Percentiles rank a stretch among this genome's conserved stretches.
Evolutionary conservation across 2,888 invertebrate species (phyloP).

Genomic region (Electrophaes corylata): DNA sequence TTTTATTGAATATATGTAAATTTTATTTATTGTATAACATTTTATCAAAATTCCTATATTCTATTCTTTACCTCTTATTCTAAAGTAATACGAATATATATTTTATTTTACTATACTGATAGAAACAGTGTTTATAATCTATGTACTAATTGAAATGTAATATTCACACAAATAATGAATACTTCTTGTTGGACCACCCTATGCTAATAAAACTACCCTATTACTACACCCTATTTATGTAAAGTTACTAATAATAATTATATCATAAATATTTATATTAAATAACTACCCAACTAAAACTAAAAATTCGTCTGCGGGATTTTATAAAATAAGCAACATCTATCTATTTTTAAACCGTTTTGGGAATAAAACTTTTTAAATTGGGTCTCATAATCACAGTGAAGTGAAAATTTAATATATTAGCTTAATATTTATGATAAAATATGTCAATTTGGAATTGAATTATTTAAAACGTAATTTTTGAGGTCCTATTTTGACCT

Average conservation of each 20-base stretch:
- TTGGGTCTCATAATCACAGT: no score
- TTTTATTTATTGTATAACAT: slow-evolving; percentile 31
- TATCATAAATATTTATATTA: background rate
- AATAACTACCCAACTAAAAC: background rate
- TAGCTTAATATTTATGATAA: background rate
- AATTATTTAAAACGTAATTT: background rate
- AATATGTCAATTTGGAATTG: background rate
- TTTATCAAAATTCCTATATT: slow-evolving; percentile 15
- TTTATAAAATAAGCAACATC: slow-evolving; percentile 1
- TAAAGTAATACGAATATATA: slow-evolving; percentile 24
- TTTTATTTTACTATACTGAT: slow-evolving; percentile 8
- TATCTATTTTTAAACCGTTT: background rate
- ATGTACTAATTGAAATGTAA: slow-evolving; percentile 2
- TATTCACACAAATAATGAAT: no score
- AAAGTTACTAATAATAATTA: background rate
- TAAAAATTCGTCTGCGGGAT: background rate
- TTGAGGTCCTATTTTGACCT: background rate
- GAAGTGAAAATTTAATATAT: background rate
- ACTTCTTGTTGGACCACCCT: slow-evolving; percentile 19
- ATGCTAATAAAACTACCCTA: slow-evolving; percentile 9
- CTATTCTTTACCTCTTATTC: slow-evolving; percentile 17
- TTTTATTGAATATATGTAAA: slow-evolving; percentile 48
- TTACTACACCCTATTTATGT: no score
- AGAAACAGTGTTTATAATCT: slow-evolving; percentile 7
- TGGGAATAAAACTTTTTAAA: no score